Evolutionary conservation across 92 coral and sea anemone species (phyloP).

Genomic region (Isaurus tuberculatus): DNA sequence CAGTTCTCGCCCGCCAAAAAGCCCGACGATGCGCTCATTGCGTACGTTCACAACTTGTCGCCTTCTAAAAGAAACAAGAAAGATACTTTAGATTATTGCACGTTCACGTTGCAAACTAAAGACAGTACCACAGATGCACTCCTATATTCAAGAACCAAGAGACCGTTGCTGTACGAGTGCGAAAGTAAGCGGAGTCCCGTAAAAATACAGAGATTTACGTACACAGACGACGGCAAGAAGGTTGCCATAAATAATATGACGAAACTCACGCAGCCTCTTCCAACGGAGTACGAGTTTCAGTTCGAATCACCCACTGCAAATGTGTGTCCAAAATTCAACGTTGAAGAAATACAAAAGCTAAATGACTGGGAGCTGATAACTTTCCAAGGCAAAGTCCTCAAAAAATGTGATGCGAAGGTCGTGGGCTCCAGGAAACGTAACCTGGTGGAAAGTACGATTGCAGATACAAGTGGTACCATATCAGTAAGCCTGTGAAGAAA

Average conservation of each 20-base stretch:
- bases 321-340: constrained; percentile 27
- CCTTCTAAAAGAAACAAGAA: constrained; percentile 46
- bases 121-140: constrained; percentile 34
- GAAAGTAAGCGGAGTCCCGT: constrained; percentile 14
- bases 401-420: neutral
- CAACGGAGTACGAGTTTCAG: constrained; percentile 4
- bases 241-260: constrained; percentile 12
- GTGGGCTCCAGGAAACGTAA: constrained; percentile 9
- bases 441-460: constrained; percentile 36
- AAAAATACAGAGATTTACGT: constrained; percentile 21
- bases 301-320: constrained; percentile 12
- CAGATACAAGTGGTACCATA: constrained; percentile 43
- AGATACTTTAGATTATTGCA: constrained; percentile 62
- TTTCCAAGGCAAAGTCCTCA: neutral
- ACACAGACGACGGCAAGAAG: constrained; percentile 9
- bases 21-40: constrained; percentile 47
- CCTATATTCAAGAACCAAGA: constrained; percentile 35
- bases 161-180: constrained; percentile 37
- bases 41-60: constrained; percentile 63
- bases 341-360: constrained; percentile 41
- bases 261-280: neutral
- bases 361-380: constrained; percentile 21
- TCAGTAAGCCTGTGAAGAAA: constrained; percentile 24
- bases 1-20: constrained; percentile 38
- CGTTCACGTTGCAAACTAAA: constrained; percentile 41